Percentiles rank a stretch among this genome's conserved stretches.
phyloP scores from a whole-genome alignment of 2,888 invertebrate genomes.

The Phyllotreta cruciferae region DNA sequence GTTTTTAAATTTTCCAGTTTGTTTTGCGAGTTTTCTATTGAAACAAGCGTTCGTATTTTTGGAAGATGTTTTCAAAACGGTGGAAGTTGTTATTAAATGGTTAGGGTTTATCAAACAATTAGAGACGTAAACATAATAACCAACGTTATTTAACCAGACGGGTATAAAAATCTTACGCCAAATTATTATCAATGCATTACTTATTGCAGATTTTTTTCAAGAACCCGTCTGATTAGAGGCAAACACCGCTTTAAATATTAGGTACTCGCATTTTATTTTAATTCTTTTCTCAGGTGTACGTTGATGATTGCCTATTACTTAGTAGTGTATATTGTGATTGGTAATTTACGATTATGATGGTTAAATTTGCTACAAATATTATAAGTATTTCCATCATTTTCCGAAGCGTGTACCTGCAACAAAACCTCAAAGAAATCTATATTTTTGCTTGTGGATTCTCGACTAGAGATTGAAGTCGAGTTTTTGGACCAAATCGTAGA shows the following conservation, averaged over 20 bases:
- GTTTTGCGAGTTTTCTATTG: too few relatives aligned
- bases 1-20: too few relatives aligned
- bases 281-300: slow-evolving; percentile 36
- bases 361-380: not conserved
- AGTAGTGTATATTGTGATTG: slow-evolving; percentile 38
- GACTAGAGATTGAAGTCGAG: slow-evolving; percentile 31
- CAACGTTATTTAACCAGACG: too few relatives aligned
- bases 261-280: slow-evolving; percentile 16
- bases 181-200: too few relatives aligned
- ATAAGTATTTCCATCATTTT: slow-evolving; percentile 35
- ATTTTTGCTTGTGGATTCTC: slow-evolving; percentile 38
- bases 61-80: too few relatives aligned
- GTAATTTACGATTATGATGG: slow-evolving; percentile 36
- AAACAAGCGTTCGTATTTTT: too few relatives aligned
- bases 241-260: not conserved
- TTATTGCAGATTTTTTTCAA: too few relatives aligned
- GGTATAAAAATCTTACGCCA: too few relatives aligned
- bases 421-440: slow-evolving; percentile 50
- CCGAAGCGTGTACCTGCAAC: slow-evolving; percentile 52
- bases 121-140: too few relatives aligned
- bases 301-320: slow-evolving; percentile 34
- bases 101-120: too few relatives aligned
- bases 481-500: slow-evolving; percentile 11
- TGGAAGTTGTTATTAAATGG: too few relatives aligned
- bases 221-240: not conserved